phyloP scores from a whole-genome alignment of 2,888 invertebrate species.

The Microctonus aethiopoides region DNA sequence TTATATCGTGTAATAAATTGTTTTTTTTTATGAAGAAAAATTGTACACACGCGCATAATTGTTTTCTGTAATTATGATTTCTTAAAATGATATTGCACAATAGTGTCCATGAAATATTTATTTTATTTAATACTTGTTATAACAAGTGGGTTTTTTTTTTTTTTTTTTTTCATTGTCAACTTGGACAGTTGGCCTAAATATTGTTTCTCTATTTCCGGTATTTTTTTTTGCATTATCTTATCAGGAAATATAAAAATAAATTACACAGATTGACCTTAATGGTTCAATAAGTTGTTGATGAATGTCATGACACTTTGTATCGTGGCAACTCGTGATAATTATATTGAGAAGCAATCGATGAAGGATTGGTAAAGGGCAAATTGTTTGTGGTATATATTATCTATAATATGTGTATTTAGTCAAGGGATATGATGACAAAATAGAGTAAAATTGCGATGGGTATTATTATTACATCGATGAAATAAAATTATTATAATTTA shows the following conservation, averaged over 20 bases:
- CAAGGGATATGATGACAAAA: no score
- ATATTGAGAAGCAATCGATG: conserved; percentile 40
- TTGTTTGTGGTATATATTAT: neutral
- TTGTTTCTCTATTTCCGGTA: neutral
- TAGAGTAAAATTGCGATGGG: neutral
- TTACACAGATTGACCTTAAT: neutral
- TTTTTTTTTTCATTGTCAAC: neutral
- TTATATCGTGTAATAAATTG: neutral
- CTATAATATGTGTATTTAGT: no score
- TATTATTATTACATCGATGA: conserved; percentile 39
- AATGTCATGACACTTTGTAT: neutral
- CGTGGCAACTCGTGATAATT: conserved; percentile 27
- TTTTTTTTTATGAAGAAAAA: neutral
- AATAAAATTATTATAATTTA: conserved; percentile 56
- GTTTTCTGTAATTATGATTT: conserved; percentile 10
- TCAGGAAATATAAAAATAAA: neutral
- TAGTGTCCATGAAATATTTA: neutral
- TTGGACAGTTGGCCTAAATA: neutral
- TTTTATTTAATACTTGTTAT: neutral
- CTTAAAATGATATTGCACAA: conserved; percentile 8
- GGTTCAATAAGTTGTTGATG: neutral
- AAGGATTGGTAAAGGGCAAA: neutral
- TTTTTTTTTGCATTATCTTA: neutral
- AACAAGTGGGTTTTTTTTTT: neutral
- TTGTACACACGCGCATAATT: conserved; percentile 7